Percentiles rank a stretch among this genome's conserved stretches.
phyloP scores from a whole-genome alignment of 2,113 vertebrate genomes.

The Polypterus senegalus region DNA sequence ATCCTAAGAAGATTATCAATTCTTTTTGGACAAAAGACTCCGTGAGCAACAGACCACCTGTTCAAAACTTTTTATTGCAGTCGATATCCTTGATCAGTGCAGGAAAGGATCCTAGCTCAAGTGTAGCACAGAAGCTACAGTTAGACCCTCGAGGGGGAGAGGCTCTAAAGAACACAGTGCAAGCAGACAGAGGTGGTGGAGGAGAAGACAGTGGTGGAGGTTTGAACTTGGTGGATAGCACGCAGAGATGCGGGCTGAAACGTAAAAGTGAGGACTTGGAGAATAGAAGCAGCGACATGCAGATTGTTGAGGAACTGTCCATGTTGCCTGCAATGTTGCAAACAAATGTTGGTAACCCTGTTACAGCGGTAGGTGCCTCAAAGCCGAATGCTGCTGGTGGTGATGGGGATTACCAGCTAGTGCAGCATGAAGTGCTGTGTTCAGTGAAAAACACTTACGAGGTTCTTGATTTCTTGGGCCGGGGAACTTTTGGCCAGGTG shows the following conservation, averaged over 20 bases:
- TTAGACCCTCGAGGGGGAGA: constrained; percentile 20
- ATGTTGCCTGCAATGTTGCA: constrained; percentile 96
- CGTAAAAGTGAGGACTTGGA: constrained; percentile 95
- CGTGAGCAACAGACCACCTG: constrained; percentile 47
- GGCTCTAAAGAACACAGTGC: not conserved
- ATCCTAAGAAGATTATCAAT: constrained; percentile 61
- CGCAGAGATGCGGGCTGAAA: constrained; percentile 94
- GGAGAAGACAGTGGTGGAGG: constrained; percentile 36
- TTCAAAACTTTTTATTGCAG: constrained; percentile 71
- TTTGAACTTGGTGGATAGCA: constrained; percentile 61
- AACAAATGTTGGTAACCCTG: constrained; percentile 70
- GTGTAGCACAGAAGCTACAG: constrained; percentile 37
- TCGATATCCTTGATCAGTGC: constrained; percentile 79
- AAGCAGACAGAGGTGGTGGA: not conserved
- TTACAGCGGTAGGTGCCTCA: constrained; percentile 58
- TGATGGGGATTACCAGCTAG: constrained; percentile 93
- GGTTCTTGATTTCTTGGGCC: constrained; percentile 92
- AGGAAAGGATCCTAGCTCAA: constrained; percentile 52
- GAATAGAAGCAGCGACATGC: constrained; percentile 75
- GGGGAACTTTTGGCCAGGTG: constrained; percentile 95
- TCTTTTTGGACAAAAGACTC: constrained; percentile 76
- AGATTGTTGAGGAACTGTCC: constrained; percentile 94
- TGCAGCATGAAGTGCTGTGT: constrained; percentile 90
- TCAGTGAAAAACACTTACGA: constrained; percentile 95
- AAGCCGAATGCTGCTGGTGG: constrained; percentile 64